Evolutionary conservation across 2,113 vertebrate species (phyloP).

Genomic region (human (Homo sapiens)): DNA sequence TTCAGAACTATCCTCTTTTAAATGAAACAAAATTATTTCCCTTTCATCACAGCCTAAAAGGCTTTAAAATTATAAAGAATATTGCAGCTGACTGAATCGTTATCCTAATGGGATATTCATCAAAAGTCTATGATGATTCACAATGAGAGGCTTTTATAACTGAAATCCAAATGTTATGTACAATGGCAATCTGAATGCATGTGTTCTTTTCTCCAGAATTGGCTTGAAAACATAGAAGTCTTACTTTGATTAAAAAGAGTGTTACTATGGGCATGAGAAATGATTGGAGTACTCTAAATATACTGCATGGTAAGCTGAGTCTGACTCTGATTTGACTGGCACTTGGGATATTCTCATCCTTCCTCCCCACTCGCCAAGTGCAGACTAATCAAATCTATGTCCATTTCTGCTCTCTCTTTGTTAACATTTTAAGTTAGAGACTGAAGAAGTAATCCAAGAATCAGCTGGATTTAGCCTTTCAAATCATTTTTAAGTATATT

Average conservation of each 20-base stretch:
- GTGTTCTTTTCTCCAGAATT: conserved; percentile 54
- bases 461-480: not conserved
- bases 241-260: conserved; percentile 69
- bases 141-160: conserved; percentile 71
- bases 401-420: not conserved
- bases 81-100: conserved; percentile 77
- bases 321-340: not conserved
- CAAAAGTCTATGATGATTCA: conserved; percentile 77
- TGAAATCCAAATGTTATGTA: conserved; percentile 74
- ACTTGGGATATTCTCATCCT: not conserved
- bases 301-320: not conserved
- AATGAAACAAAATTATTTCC: conserved; percentile 78
- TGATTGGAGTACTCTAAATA: not conserved
- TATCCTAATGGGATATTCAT: conserved; percentile 83
- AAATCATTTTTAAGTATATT: not conserved
- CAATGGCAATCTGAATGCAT: conserved; percentile 71
- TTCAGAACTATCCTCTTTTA: conserved; percentile 68
- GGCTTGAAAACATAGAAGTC: conserved; percentile 59
- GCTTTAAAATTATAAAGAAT: conserved; percentile 81
- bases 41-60: conserved; percentile 76
- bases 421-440: not conserved
- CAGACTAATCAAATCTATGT: not conserved
- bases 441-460: not conserved
- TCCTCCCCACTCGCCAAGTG: not conserved
- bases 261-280: conserved; percentile 31